phyloP scores from a whole-genome alignment of 2,888 invertebrate species.

The Cataglyphis livida region DNA sequence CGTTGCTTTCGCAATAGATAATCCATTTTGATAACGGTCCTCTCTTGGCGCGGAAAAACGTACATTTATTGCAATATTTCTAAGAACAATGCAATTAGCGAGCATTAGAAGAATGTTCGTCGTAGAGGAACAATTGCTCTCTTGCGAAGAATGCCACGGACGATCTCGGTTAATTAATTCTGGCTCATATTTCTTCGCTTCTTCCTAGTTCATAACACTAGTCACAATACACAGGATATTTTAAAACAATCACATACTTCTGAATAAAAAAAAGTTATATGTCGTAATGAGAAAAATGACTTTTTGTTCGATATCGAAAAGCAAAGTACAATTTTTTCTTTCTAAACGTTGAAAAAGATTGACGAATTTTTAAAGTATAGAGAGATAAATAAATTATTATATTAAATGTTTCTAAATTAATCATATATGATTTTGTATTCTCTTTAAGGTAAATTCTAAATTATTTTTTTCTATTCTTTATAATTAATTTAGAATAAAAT shows the following conservation, averaged over 20 bases:
- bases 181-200: not conserved
- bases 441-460: not conserved
- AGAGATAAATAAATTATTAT: not conserved
- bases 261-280: not conserved
- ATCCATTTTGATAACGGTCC: conserved; percentile 19
- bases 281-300: not conserved
- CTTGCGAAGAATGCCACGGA: not conserved
- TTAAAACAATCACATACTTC: not conserved
- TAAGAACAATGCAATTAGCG: conserved; percentile 9
- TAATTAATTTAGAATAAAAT: not conserved
- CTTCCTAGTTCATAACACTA: not conserved
- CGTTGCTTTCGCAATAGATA: conserved; percentile 18
- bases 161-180: conserved; percentile 7
- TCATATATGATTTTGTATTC: not conserved
- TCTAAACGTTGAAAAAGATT: not conserved
- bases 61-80: conserved; percentile 17
- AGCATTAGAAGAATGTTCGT: not conserved
- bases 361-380: not conserved
- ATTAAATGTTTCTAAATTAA: not conserved
- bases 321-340: not conserved
- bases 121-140: not conserved
- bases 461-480: not conserved
- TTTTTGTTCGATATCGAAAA: not conserved
- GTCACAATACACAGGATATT: not conserved
- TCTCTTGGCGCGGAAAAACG: not conserved